Percentiles rank a stretch among this genome's conserved stretches.
phyloP scores from a whole-genome alignment of 2,797 vertebrate species.

The Lutjanus campechanus region DNA sequence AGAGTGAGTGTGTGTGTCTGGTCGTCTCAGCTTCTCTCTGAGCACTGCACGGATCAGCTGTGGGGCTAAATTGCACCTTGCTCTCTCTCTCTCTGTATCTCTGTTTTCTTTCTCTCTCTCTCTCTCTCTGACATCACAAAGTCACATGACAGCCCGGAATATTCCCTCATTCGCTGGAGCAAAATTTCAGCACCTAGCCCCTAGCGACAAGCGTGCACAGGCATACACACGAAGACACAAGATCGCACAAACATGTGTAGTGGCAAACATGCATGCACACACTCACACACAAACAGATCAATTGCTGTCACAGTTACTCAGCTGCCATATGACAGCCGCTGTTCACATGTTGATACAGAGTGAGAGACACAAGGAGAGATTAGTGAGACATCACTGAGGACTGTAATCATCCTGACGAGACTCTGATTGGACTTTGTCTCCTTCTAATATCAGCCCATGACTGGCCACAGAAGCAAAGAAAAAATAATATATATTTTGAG shows the following conservation, averaged over 20 bases:
- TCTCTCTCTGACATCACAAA: conserved; percentile 82
- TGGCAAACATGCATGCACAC: conserved; percentile 9
- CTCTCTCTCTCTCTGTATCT: conserved; percentile 62
- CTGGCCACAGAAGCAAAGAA: not conserved
- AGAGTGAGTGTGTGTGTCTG: conserved; percentile 61
- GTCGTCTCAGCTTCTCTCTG: conserved; percentile 77
- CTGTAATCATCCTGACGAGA: conserved; percentile 33
- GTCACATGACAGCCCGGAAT: conserved; percentile 79
- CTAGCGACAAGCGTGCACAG: conserved; percentile 64
- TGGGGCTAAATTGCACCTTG: conserved; percentile 83
- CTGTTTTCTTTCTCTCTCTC: conserved; percentile 45
- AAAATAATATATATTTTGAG: not conserved
- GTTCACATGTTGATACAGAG: conserved; percentile 56
- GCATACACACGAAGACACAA: conserved; percentile 42
- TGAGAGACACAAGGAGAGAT: conserved; percentile 43
- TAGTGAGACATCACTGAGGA: conserved; percentile 33
- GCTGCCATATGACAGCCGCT: conserved; percentile 53
- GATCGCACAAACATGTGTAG: conserved; percentile 7
- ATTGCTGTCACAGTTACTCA: conserved; percentile 55
- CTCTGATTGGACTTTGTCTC: conserved; percentile 29
- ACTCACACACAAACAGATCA: conserved; percentile 36
- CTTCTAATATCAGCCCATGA: not conserved
- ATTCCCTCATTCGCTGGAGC: conserved; percentile 80
- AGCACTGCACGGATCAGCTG: conserved; percentile 81
- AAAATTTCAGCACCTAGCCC: conserved; percentile 71